Evolutionary conservation across 2,797 vertebrate genomes (phyloP).

Genomic region (Vireo griseus): DNA sequence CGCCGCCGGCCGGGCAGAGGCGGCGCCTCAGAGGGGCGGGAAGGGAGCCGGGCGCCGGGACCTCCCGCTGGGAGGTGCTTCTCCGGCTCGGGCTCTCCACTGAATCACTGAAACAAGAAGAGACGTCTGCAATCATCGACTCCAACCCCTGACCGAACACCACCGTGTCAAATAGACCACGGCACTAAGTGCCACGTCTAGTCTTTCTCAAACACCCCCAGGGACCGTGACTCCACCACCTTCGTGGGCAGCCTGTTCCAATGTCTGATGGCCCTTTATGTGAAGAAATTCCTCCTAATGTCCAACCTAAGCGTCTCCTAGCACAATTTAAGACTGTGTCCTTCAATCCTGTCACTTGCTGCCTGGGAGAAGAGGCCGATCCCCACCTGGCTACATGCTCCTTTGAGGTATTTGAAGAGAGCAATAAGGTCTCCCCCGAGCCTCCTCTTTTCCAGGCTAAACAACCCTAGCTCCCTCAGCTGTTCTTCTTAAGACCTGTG

Average conservation of each 20-base stretch:
- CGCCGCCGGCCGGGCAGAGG: background rate
- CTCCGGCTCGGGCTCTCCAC: rapidly evolving
- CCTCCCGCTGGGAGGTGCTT: rapidly evolving
- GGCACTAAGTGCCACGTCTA: background rate
- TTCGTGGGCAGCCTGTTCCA: background rate
- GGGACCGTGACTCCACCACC: background rate
- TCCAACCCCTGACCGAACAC: rapidly evolving
- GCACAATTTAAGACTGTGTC: rapidly evolving
- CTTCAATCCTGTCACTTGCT: background rate
- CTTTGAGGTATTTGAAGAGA: background rate
- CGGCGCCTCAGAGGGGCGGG: background rate
- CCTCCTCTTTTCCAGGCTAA: background rate
- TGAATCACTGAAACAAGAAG: rapidly evolving
- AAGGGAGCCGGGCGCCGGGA: background rate
- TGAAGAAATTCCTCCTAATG: background rate
- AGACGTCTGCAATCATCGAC: rapidly evolving
- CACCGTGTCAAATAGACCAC: background rate
- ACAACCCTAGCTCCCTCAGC: background rate
- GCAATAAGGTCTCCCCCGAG: rapidly evolving
- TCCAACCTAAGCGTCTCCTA: background rate
- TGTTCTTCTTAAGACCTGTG: background rate
- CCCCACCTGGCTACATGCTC: no score
- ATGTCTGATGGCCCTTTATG: background rate
- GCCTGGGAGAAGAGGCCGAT: background rate
- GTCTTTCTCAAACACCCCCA: background rate